These are phyloP conservation scores for Sepiola atlantica DNA, from an alignment of 2,888 invertebrate species.

Conservation along the genomic window DNA sequence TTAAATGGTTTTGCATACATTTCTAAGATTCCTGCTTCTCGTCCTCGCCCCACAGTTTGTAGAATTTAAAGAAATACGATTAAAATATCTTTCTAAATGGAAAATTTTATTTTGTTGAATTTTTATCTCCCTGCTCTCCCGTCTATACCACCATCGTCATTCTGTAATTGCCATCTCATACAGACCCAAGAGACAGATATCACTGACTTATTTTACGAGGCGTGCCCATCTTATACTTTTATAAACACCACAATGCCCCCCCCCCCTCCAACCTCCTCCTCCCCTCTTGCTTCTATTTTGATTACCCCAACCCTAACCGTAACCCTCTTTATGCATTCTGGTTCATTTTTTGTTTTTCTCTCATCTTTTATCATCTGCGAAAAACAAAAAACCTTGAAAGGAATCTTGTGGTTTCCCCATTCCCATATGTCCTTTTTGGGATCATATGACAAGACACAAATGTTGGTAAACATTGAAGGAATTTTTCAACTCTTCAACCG, in stretches of 20 bases:
- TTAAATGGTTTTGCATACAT: background rate
- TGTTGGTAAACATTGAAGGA: background rate
- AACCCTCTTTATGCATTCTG: background rate
- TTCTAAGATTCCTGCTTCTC: background rate
- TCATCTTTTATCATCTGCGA: background rate
- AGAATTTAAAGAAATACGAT: background rate
- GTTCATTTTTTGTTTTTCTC: background rate
- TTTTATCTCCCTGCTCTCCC: background rate
- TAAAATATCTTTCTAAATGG: background rate
- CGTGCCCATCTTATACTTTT: background rate
- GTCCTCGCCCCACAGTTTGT: background rate
- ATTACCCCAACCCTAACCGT: background rate
- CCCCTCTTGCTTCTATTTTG: background rate
- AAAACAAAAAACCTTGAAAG: background rate
- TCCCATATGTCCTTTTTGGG: background rate
- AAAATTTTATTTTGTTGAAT: background rate
- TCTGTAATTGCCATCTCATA: background rate
- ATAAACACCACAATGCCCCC: too few relatives aligned
- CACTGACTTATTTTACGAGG: constrained; percentile 13
- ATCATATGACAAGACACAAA: constrained; percentile 14
- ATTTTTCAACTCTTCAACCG: background rate
- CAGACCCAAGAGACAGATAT: background rate
- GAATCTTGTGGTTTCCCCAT: background rate
- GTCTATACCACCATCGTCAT: background rate
- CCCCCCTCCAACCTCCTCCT: too few relatives aligned